Conservation (phyloP, 2,888 invertebrate genomes). For the Sesia apiformis region DNA sequence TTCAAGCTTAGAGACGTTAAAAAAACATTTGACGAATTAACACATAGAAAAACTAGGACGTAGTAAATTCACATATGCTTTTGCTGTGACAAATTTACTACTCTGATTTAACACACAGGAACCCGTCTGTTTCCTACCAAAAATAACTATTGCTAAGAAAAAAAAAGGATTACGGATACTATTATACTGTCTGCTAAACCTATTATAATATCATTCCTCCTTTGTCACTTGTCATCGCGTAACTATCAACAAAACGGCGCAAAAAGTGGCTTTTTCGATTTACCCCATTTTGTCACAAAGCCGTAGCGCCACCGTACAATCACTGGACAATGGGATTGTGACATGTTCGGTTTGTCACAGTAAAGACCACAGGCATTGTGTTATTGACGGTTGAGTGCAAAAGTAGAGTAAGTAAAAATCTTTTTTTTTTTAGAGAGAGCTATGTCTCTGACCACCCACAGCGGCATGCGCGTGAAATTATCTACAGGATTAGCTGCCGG, state of each 20-base stretch:
- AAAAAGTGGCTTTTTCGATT: constrained; percentile 54
- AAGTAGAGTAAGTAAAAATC: neutral
- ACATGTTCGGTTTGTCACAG: constrained; percentile 48
- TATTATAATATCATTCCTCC: constrained; percentile 32
- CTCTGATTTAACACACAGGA: too few relatives aligned
- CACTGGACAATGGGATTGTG: constrained; percentile 44
- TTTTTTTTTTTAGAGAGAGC: constrained; percentile 14
- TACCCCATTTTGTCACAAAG: constrained; percentile 40
- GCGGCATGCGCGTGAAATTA: constrained; percentile 37
- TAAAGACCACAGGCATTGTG: constrained; percentile 39
- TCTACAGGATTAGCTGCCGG: constrained; percentile 33
- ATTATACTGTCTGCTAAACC: constrained; percentile 19
- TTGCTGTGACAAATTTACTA: too few relatives aligned
- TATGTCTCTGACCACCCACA: constrained; percentile 39
- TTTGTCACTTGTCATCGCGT: constrained; percentile 39
- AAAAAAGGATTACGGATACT: too few relatives aligned
- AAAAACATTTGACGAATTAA: too few relatives aligned
- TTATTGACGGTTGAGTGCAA: constrained; percentile 31
- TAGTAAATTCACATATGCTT: too few relatives aligned
- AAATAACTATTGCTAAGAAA: too few relatives aligned
- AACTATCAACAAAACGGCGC: constrained; percentile 4
- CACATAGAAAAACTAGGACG: too few relatives aligned
- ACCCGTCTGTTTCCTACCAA: too few relatives aligned
- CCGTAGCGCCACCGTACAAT: constrained; percentile 63
- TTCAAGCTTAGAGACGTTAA: too few relatives aligned